Percentiles rank a stretch among this genome's conserved stretches.
Conservation (phyloP, 1,140 invertebrate genomes). For the Drosophila obscura region DNA sequence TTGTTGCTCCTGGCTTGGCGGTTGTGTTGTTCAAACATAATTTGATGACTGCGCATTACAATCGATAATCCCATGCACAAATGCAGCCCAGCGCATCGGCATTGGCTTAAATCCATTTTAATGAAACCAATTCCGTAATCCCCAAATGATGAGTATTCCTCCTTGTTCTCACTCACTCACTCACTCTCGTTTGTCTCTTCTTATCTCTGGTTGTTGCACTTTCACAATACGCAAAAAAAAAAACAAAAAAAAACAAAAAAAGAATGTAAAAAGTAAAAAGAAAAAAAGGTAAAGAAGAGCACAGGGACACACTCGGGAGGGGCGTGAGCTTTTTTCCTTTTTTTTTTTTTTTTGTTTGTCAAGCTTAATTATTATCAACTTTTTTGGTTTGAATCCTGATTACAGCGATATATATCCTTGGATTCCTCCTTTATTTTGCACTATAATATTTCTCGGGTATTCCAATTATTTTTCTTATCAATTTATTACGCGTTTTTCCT, state of each 20-base stretch:
- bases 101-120: conserved; percentile 79
- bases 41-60: conserved; percentile 81
- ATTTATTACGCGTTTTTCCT: conserved; percentile 11
- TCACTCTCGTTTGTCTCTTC: conserved; percentile 2
- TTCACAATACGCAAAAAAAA: conserved; percentile 23
- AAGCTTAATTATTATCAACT: conserved; percentile 51
- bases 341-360: not conserved
- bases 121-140: conserved; percentile 73
- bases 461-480: conserved; percentile 8
- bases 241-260: conserved; percentile 17
- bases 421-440: not conserved
- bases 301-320: conserved; percentile 21
- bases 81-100: conserved; percentile 72
- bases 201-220: conserved; percentile 48
- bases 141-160: conserved; percentile 60
- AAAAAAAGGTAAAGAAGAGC: conserved; percentile 4
- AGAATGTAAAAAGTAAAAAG: not conserved
- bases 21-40: conserved; percentile 58
- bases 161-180: not conserved
- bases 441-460: not conserved
- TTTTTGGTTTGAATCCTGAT: conserved; percentile 20
- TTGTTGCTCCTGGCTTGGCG: conserved; percentile 48
- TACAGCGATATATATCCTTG: no score
- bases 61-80: conserved; percentile 79
- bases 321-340: conserved; percentile 47